Percentiles rank a stretch among this genome's conserved stretches.
Evolutionary conservation across 2,888 invertebrate species (phyloP).

Genomic region (Andricus quercusramuli): DNA sequence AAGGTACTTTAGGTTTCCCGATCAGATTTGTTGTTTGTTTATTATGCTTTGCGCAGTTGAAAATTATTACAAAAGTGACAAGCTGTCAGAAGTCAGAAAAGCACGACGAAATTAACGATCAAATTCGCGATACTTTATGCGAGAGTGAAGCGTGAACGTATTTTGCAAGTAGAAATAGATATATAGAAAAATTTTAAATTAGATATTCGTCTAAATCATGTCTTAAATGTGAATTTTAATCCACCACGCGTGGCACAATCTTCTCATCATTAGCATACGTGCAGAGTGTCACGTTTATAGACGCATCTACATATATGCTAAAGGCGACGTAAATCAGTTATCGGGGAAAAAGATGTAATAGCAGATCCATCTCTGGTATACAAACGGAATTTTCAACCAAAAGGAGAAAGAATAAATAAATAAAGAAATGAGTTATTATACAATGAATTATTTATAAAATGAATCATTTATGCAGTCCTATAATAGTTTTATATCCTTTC

Average conservation of each 20-base stretch:
- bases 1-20: too few relatives aligned
- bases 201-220: background rate
- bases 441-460: conserved; percentile 22
- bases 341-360: background rate
- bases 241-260: background rate
- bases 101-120: background rate
- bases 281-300: conserved; percentile 41
- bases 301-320: conserved; percentile 39
- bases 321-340: conserved; percentile 30
- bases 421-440: conserved; percentile 5
- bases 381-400: too few relatives aligned
- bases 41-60: too few relatives aligned
- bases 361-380: background rate
- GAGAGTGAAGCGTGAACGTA: background rate
- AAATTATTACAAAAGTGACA: background rate
- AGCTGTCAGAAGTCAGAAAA: background rate
- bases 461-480: too few relatives aligned
- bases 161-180: background rate
- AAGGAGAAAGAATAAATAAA: background rate
- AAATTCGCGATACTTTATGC: background rate
- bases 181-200: background rate
- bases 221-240: background rate
- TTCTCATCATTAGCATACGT: conserved; percentile 10
- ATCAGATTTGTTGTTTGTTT: too few relatives aligned
- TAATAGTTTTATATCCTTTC: background rate